Base-by-base conservation (phyloP, 2,113 vertebrate species). In the Lonchura striata region DNA sequence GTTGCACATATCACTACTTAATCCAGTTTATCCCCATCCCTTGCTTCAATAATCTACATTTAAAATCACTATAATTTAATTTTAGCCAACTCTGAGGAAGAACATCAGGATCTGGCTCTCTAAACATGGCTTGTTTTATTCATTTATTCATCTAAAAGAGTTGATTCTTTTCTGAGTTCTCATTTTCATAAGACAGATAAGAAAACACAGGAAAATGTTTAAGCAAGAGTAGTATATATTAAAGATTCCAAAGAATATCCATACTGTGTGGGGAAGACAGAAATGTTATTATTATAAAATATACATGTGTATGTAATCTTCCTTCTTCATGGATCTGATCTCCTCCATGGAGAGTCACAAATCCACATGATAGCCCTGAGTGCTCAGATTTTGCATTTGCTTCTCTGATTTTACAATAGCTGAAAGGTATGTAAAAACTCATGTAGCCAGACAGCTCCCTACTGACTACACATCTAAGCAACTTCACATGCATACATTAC, bases 401-500 rank as follows among this genome's bases (percentile, higher is more conserved):
- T 77, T 89, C 83, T 95, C 91, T 93, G 57, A 83, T 96, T 97
- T 84, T 93, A 95, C 91, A 89, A 90, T 84, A 80, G 90, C 90
- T 97, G 91, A 94, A 97, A 94, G 90, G 91, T 95, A 88, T 74
- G 80, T 86, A 96, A 94, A 97, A 97, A 77, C 86, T 86, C 77
- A 74, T 86, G 94, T 86, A 92, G 78, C 82, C 96, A 96, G 95
- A 90, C 91, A 96, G 95, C 76, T 96, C 96, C 94, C 94, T 70
- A 88, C 94, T 96, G 92, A 97, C 91, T 93, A 79, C 53, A 70
- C 49, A 95, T 92, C 90, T 86, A 94, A 91, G 92, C 81, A 46
- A 90, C 80, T 86, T 95, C 96, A 82, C 66, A 95, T 81, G 95
- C 96, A 97, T 97, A 93, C 39, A 93, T 96, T 97, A 97, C 89